Percentiles rank a stretch among this genome's conserved stretches.
These are phyloP conservation scores for Platypus cylindrus DNA, from an alignment of 2,888 invertebrate genomes.

Conservation along the genomic window DNA sequence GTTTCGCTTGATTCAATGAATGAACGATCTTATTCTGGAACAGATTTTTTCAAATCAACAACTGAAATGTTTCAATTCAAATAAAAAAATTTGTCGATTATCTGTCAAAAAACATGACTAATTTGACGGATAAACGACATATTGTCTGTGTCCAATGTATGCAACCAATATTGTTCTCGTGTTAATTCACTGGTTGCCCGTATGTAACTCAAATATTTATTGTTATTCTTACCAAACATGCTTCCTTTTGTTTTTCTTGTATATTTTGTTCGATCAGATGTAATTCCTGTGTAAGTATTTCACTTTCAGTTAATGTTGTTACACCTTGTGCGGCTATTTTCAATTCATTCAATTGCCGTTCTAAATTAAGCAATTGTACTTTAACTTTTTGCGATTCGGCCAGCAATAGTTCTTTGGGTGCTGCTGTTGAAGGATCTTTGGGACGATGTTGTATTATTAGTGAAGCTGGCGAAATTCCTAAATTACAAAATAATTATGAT, in stretches of 20 bases:
- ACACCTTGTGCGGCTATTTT: constrained; percentile 41
- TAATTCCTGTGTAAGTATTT: constrained; percentile 45
- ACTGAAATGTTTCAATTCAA: background rate
- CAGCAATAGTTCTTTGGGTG: constrained; percentile 31
- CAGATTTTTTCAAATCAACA: constrained; percentile 3
- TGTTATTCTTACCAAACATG: constrained; percentile 34
- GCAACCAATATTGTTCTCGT: no score
- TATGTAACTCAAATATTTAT: background rate
- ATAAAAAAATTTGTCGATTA: constrained; percentile 1
- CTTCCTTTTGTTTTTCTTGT: constrained; percentile 47
- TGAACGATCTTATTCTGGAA: constrained; percentile 33
- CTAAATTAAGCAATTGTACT: constrained; percentile 44
- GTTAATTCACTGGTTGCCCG: background rate
- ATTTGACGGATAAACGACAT: background rate
- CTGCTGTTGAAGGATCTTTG: constrained; percentile 33
- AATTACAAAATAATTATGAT: background rate
- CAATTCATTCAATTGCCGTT: constrained; percentile 48
- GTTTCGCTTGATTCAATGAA: constrained; percentile 26
- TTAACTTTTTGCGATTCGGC: constrained; percentile 48
- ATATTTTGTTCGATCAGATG: constrained; percentile 50
- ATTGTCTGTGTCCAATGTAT: no score
- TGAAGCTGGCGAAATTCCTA: constrained; percentile 30
- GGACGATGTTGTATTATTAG: constrained; percentile 28
- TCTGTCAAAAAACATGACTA: no score
- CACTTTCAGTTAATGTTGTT: constrained; percentile 41